These are phyloP conservation scores for Intellagama lesueurii DNA, from an alignment of 2,797 vertebrate genomes.

Conservation along the genomic window DNA sequence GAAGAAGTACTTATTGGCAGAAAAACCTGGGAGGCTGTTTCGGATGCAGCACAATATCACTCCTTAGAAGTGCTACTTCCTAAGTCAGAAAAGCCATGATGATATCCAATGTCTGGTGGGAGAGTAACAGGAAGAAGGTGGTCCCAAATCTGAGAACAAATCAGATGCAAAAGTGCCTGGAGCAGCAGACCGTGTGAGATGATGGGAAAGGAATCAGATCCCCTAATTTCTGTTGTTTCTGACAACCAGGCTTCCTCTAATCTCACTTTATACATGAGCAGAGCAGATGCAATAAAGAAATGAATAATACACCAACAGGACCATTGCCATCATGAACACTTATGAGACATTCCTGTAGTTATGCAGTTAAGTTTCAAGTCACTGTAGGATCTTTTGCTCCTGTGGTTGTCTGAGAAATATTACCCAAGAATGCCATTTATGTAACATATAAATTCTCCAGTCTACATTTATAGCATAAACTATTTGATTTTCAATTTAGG, in stretches of 20 bases:
- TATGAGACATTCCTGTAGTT: not conserved
- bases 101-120: too few species aligned
- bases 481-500: not conserved
- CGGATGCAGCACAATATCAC: too few species aligned
- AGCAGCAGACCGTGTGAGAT: not conserved
- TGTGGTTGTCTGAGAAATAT: not conserved
- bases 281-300: not conserved
- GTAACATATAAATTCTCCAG: not conserved
- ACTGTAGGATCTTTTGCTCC: not conserved
- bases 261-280: not conserved
- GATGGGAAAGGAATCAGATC: not conserved
- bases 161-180: not conserved
- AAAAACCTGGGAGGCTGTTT: too few species aligned
- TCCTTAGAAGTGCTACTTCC: too few species aligned
- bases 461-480: not conserved
- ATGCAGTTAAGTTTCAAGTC: not conserved
- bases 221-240: not conserved
- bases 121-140: too few species aligned
- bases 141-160: not conserved
- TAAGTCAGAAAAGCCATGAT: too few species aligned
- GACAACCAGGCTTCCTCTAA: not conserved
- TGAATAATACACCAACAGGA: too few species aligned
- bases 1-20: too few species aligned
- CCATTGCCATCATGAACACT: not conserved
- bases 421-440: not conserved